Conservation (phyloP, 2,113 vertebrate genomes). For the Chloropsis hardwickii region DNA sequence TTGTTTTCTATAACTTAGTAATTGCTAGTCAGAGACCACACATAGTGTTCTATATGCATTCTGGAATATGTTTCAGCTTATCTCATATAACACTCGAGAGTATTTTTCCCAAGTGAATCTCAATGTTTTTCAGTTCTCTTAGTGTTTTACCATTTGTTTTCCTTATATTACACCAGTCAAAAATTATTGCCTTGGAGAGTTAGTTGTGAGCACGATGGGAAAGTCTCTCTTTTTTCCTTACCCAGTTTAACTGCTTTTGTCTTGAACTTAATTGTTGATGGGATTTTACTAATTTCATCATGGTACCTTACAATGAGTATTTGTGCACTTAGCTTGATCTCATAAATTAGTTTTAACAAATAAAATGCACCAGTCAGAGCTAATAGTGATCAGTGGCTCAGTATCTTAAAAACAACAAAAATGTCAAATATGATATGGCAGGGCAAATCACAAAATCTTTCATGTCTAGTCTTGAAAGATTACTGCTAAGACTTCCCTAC, state of each 20-base stretch:
- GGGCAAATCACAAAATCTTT: not conserved
- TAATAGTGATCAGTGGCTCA: not conserved
- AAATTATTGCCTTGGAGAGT: conserved; percentile 17
- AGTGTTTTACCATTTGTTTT: conserved; percentile 45
- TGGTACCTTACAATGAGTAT: not conserved
- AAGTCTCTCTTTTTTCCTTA: conserved; percentile 1
- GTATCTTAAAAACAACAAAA: not conserved
- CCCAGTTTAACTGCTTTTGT: not conserved
- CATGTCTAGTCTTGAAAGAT: not conserved
- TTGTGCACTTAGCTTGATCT: not conserved
- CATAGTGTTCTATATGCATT: not conserved
- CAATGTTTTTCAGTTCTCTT: conserved; percentile 37
- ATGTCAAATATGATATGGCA: not conserved
- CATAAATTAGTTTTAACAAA: not conserved
- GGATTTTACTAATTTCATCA: not conserved
- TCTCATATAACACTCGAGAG: conserved; percentile 12
- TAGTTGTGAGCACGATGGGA: not conserved
- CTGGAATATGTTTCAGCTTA: conserved; percentile 35
- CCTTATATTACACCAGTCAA: conserved; percentile 2
- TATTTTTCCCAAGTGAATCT: conserved; percentile 41
- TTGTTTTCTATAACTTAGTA: conserved; percentile 2
- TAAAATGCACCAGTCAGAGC: not conserved
- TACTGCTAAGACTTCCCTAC: not conserved
- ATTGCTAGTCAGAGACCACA: conserved; percentile 33
- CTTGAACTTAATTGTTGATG: not conserved